Evolutionary conservation across 1,140 invertebrate genomes (phyloP).

Genomic region (Diorhabda sublineata): DNA sequence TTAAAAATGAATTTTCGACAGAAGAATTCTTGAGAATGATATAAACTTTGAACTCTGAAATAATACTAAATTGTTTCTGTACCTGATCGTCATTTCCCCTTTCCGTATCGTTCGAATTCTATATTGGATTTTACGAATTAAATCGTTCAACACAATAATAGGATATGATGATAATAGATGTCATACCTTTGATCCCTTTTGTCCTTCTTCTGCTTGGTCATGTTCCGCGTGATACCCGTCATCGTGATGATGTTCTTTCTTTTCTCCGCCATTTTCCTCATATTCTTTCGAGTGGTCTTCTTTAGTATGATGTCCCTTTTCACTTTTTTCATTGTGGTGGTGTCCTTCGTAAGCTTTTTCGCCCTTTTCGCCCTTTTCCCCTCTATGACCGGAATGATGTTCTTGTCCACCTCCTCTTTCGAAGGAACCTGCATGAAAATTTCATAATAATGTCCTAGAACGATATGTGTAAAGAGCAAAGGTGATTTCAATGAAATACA

Average conservation of each 20-base stretch:
- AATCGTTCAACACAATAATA: no score
- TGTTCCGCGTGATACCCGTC: conserved; percentile 62
- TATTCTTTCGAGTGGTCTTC: conserved; percentile 60
- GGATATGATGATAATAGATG: no score
- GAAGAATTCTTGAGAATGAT: no score
- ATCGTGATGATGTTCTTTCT: conserved; percentile 63
- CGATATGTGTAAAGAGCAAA: no score
- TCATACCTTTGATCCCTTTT: conserved; percentile 51
- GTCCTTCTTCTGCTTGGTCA: conserved; percentile 59
- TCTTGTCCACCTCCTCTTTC: conserved; percentile 53
- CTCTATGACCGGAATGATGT: conserved; percentile 54
- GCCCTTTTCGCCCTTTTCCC: conserved; percentile 52
- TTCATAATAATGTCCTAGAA: no score
- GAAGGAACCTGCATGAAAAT: not conserved
- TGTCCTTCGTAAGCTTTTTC: conserved; percentile 56
- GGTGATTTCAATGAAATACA: no score
- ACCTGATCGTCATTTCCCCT: no score
- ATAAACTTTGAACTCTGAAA: no score
- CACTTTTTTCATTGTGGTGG: conserved; percentile 60
- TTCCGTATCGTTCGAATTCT: no score
- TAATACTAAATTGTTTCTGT: no score
- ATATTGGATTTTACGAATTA: no score
- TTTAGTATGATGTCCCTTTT: conserved; percentile 63
- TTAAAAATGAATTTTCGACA: no score
- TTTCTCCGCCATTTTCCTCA: conserved; percentile 57